Base-by-base conservation (phyloP, 2,797 vertebrate genomes). In the Rhabdomys pumilio region DNA sequence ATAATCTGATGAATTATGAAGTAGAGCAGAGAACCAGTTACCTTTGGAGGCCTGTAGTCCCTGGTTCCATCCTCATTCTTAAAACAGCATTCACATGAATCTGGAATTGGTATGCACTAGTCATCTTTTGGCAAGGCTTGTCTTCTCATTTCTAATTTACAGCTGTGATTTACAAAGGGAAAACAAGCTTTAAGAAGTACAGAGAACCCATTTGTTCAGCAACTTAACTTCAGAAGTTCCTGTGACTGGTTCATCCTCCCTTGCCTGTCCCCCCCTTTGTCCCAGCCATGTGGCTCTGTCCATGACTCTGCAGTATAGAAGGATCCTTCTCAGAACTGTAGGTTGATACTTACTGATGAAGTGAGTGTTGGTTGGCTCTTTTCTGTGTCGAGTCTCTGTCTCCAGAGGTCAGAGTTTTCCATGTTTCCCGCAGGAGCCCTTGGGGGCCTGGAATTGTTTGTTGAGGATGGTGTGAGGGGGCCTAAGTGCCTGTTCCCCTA, bases 281-380 rank as follows among this genome's bases (percentile, higher is more conserved):
- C 80, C 13, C 20, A 13, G 31, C 10, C 3, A 3, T 20, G 14
- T 26, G 6, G 7, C 12, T 19, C 26, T 47, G 0, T 5, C 50
- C 20, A 0, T 10, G 12, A 20, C 0, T 1, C 0, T 4, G 20
- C 29, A 2, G 29, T 29, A 17, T 29, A 29, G 80, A 41, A 65
- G 55, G 26, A 24, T 8, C 20, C 80, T 75, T 61, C 38, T 41
- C 24, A 17, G 50, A 44, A 3, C 79, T 6, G 0, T 44, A 34
- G 7, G 3, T 1, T n/a, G 5, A 2, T 17, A 3, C 3, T 0
- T 29, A 26, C 34, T 17, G 11, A 24, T 2, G 26, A 4, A 19
- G 29, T 2, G 26, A 9, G 77, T n/a, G 3, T n/a, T 24, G 53
- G 14, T 19, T 20, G 7, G 38, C 20, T 14, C n/a, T 76, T 77